Evolutionary conservation across 2,113 vertebrate genomes (phyloP).

Genomic region (Antechinus stuartii): DNA sequence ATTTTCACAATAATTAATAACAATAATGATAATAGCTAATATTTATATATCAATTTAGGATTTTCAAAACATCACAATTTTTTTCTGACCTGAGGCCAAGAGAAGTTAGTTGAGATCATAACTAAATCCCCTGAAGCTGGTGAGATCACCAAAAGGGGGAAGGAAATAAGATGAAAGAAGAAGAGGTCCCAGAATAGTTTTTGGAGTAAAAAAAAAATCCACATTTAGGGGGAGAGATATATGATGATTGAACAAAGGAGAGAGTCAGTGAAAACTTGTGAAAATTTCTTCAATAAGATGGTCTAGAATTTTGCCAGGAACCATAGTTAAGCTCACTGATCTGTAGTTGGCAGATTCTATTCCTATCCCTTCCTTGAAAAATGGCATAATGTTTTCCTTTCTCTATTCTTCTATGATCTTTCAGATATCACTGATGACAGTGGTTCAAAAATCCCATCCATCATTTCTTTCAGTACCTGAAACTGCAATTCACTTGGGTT

Average conservation of each 20-base stretch:
- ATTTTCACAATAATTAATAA: too few species aligned
- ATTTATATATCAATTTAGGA: too few species aligned
- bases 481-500: not conserved
- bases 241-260: not conserved
- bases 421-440: not conserved
- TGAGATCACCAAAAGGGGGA: not conserved
- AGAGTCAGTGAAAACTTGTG: not conserved
- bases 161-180: not conserved
- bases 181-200: not conserved
- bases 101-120: not conserved
- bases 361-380: not conserved
- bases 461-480: conserved; percentile 3
- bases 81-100: too few species aligned
- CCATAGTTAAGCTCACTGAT: not conserved
- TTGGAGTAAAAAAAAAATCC: not conserved
- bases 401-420: not conserved
- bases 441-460: not conserved
- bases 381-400: not conserved
- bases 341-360: not conserved
- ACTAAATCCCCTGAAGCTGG: not conserved
- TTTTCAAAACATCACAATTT: too few species aligned
- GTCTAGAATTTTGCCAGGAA: not conserved
- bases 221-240: not conserved
- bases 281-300: not conserved
- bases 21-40: too few species aligned